A percentile compares a stretch with the other conserved stretches of the same genome.
These are phyloP conservation scores for Alosa alosa DNA, from an alignment of 2,113 vertebrate genomes.

Conservation along the genomic window DNA sequence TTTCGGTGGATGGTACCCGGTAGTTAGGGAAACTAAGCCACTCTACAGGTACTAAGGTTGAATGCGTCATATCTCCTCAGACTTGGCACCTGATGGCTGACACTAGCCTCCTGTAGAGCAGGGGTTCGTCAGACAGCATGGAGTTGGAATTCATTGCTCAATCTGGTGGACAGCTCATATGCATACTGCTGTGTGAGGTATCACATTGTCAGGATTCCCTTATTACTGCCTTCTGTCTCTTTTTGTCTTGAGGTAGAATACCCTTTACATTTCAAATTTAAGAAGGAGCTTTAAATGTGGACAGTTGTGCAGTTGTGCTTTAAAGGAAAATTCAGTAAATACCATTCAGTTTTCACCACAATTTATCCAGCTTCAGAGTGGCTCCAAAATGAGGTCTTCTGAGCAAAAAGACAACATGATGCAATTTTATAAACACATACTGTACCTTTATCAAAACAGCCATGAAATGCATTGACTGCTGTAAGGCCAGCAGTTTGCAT, in stretches of 20 bases:
- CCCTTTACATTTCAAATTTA: not conserved
- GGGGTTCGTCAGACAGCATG: not conserved
- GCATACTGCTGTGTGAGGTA: not conserved
- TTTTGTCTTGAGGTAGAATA: not conserved
- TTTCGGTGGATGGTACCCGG: not conserved
- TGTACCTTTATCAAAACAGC: not conserved
- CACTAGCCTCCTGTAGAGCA: not conserved
- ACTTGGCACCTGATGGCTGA: not conserved
- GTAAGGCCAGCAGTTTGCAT: too few relatives aligned
- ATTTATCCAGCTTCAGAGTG: not conserved
- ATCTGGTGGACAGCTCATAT: constrained; percentile 1
- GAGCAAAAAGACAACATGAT: not conserved
- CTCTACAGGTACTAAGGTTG: not conserved
- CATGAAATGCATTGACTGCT: not conserved
- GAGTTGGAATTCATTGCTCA: not conserved
- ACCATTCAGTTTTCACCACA: not conserved
- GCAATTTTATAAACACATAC: not conserved
- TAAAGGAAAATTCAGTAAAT: not conserved
- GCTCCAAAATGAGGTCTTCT: not conserved
- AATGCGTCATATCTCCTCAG: not conserved
- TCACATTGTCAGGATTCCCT: not conserved
- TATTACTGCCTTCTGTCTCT: not conserved
- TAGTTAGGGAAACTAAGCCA: not conserved
- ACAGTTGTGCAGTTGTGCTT: not conserved
- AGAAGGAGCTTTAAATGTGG: not conserved